Conservation (phyloP, 2,797 vertebrate species). For the Streptopelia turtur region DNA sequence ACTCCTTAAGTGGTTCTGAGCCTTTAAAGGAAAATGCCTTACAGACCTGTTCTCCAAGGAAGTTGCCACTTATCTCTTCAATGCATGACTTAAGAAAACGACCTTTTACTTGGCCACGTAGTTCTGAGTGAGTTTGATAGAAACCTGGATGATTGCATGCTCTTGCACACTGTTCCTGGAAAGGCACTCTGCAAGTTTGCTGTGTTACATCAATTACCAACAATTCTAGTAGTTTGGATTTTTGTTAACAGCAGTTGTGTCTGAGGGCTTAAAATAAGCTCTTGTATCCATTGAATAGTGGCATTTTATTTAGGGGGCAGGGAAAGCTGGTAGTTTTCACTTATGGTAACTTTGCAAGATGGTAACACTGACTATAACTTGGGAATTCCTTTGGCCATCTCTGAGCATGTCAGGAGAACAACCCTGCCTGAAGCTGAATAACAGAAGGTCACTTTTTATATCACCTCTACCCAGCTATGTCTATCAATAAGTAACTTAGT, state of each 20-base stretch:
- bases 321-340: background rate
- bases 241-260: background rate
- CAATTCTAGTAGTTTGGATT: background rate
- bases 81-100: background rate
- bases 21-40: background rate
- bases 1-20: background rate
- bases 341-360: background rate
- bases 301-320: background rate
- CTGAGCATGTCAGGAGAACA: background rate
- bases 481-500: conserved; percentile 38
- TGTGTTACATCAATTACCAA: background rate
- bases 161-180: accelerated
- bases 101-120: background rate
- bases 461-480: background rate
- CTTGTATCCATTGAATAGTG: background rate
- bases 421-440: background rate
- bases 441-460: background rate
- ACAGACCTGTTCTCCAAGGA: background rate
- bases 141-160: accelerated
- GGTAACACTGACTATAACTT: background rate
- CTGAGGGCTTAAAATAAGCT: background rate
- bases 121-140: background rate
- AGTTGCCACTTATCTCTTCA: background rate
- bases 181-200: background rate
- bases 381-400: background rate